Evolutionary conservation across 2,888 invertebrate species (phyloP), one percentile per base, ranked within the genome.

Genomic region (Ophonus ardosiacus): DNA sequence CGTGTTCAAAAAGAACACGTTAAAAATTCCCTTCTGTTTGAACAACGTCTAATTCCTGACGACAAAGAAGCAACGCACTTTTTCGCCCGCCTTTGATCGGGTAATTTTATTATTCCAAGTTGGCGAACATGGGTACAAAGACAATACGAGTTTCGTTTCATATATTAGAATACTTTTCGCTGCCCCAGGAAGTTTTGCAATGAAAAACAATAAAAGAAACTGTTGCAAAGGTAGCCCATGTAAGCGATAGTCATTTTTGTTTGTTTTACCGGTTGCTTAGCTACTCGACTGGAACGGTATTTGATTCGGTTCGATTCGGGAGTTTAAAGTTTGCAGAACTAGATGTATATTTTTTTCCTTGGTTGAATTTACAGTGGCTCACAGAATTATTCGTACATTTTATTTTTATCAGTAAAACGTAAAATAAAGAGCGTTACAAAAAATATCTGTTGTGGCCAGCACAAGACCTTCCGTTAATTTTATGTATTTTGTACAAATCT

Each of bases 101-200:
- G 85, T 88, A 88, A 88, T 88, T 87, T 88, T 87, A 88, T 89
- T 88, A 87, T 87, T 87, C 85, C 87, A 87, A 88, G 87, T 88
- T 88, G 86, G 86, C 87, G 87, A 87, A 88, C 86, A 87, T 87
- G 87, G 78, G 84, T 65, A 84, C 84, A 84, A 84, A 84, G 84
- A 84, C 84, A 84, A 84, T 84, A 84, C 43, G 78, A 78, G 61
- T 51, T 57, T 78, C 78, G 78, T 84, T 84, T 78, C 78, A 84
- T 65, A 84, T 78, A 84, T 84, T 84, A 63, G 78, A 84, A 78
- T 84, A 78, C 83, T 61, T 65, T 65, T 81, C 65, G 10, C 63
- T 65, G 56, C 38, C 57, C 21, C 57, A n/a, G 78, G 56, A 78
- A 31, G 56, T 43, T 74, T 78, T 31, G 78, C 78, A 57, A 78